phyloP scores from a whole-genome alignment of 2,888 invertebrate species.

The Drepanosiphum platanoidis region DNA sequence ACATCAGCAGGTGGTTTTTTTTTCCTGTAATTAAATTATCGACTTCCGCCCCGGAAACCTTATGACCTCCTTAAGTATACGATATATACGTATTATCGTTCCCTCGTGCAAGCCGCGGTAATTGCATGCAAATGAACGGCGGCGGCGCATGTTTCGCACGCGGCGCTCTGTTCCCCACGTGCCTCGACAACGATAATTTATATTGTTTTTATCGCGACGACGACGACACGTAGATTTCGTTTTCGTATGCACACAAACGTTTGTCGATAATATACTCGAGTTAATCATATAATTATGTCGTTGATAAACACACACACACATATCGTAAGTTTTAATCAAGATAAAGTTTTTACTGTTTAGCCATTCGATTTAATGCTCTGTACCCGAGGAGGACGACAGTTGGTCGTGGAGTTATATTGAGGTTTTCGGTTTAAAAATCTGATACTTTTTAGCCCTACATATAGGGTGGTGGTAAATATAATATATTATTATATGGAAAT shows the following conservation, averaged over 20 bases:
- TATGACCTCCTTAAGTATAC: conserved; percentile 43
- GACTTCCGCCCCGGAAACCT: conserved; percentile 48
- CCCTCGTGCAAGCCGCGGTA: background rate
- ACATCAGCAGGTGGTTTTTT: conserved; percentile 54
- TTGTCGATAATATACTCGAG: too few relatives aligned
- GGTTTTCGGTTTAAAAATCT: too few relatives aligned
- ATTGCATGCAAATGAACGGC: conserved; percentile 38
- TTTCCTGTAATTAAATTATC: conserved; percentile 53
- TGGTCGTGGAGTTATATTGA: too few relatives aligned
- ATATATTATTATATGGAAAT: background rate
- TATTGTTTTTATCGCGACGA: conserved; percentile 15
- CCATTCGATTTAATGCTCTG: too few relatives aligned
- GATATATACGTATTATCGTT: background rate
- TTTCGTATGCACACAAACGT: too few relatives aligned
- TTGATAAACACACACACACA: too few relatives aligned
- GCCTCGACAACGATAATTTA: conserved; percentile 4
- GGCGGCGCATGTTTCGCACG: conserved; percentile 11
- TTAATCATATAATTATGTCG: too few relatives aligned
- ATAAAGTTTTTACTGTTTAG: too few relatives aligned
- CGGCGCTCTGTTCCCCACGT: background rate
- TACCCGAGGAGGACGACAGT: too few relatives aligned
- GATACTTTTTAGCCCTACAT: too few relatives aligned
- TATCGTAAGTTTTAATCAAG: too few relatives aligned
- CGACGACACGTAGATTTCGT: background rate
- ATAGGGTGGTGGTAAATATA: too few relatives aligned